phyloP scores from a whole-genome alignment of 1,140 invertebrate species.

The Marisa cornuarietis region DNA sequence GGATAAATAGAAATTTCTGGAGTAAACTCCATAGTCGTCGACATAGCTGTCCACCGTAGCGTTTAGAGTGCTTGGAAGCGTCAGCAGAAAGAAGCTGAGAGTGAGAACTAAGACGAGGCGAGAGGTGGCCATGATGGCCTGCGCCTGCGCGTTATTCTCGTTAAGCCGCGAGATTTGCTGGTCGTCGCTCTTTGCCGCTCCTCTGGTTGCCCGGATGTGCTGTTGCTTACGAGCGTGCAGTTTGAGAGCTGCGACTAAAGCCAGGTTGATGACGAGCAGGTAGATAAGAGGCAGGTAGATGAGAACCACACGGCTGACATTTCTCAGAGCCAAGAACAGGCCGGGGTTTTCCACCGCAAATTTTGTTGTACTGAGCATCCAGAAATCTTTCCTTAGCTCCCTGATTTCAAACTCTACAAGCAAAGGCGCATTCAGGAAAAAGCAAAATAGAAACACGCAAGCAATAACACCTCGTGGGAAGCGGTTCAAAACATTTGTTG shows the following conservation, averaged over 20 bases:
- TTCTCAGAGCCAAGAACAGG: not conserved
- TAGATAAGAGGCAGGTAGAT: not conserved
- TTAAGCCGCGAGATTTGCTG: not conserved
- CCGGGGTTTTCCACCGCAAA: too few relatives aligned
- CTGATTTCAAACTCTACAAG: too few relatives aligned
- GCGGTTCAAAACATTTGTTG: too few relatives aligned
- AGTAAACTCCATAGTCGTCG: not conserved
- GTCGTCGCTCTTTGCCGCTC: not conserved
- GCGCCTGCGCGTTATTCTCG: not conserved
- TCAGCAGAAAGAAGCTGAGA: not conserved
- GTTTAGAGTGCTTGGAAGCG: slow-evolving; percentile 1
- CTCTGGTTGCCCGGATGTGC: not conserved
- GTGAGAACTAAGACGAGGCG: not conserved
- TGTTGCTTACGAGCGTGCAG: not conserved
- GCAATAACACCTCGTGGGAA: too few relatives aligned
- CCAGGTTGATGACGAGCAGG: not conserved
- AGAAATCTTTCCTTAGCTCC: too few relatives aligned
- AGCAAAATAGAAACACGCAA: too few relatives aligned
- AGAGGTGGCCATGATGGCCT: not conserved
- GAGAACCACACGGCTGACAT: not conserved
- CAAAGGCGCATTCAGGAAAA: too few relatives aligned
- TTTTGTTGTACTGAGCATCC: too few relatives aligned
- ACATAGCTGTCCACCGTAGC: not conserved
- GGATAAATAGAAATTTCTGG: not conserved
- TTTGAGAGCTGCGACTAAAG: not conserved